Percentiles rank a stretch among this genome's conserved stretches.
Evolutionary conservation across 2,797 vertebrate genomes (phyloP).

Genomic region (Acestrorhynchus altus): DNA sequence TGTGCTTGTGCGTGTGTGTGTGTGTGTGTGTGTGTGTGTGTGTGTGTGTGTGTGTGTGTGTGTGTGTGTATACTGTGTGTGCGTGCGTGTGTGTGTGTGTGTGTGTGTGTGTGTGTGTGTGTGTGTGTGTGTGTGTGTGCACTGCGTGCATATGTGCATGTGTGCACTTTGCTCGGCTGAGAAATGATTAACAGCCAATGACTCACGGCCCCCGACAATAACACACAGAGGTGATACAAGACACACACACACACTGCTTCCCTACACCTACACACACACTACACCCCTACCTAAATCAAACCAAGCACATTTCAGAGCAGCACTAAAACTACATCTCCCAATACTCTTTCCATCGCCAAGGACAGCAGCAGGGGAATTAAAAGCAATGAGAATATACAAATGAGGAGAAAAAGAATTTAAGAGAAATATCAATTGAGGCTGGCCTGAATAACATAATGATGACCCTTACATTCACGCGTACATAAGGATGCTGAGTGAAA

Average conservation of each 20-base stretch:
- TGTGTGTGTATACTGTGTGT: too few species aligned
- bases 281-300: slow-evolving; percentile 57
- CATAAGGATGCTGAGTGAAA: slow-evolving; percentile 7
- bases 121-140: slow-evolving; percentile 12
- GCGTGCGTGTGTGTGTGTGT: slow-evolving; percentile 23
- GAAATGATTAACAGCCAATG: slow-evolving; percentile 83
- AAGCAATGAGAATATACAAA: slow-evolving; percentile 17
- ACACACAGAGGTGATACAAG: slow-evolving; percentile 47
- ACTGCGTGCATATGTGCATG: slow-evolving; percentile 3
- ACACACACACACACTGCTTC: slow-evolving; percentile 52
- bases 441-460: slow-evolving; percentile 19
- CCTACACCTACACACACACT: slow-evolving; percentile 44
- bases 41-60: slow-evolving; percentile 26
- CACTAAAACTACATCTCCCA: slow-evolving; percentile 28
- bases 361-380: slow-evolving; percentile 22
- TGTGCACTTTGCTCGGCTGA: slow-evolving; percentile 66
- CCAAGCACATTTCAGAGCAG: slow-evolving; percentile 38
- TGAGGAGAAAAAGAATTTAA: slow-evolving; percentile 5
- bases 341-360: slow-evolving; percentile 28
- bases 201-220: slow-evolving; percentile 63
- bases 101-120: slow-evolving; percentile 39
- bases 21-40: slow-evolving; percentile 29
- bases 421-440: slow-evolving; percentile 15
- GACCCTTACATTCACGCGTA: background rate
- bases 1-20: slow-evolving; percentile 35